Conservation (phyloP, 2,888 invertebrate species). For the Tridacna crocea region DNA sequence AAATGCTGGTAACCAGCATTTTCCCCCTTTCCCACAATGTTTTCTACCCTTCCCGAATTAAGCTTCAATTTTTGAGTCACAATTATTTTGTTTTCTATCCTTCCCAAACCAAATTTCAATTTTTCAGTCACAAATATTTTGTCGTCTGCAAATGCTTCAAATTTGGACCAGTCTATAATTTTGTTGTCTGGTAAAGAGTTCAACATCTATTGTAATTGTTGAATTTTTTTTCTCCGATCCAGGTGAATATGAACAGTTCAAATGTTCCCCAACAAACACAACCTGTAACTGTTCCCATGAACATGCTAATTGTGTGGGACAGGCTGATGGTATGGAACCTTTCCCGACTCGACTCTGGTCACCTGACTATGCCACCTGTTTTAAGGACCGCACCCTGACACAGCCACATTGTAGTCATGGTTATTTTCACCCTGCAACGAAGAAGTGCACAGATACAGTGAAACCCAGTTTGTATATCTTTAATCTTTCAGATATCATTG, state of each 20-base stretch:
- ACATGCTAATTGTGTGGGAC: constrained; percentile 53
- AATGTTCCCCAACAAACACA: constrained; percentile 49
- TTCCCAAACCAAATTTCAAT: too few species aligned
- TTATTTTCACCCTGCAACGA: constrained; percentile 50
- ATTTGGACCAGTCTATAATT: too few species aligned
- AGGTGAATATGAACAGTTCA: constrained; percentile 67
- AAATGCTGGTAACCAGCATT: too few species aligned
- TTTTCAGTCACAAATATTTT: too few species aligned
- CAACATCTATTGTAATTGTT: too few species aligned
- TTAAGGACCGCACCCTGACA: constrained; percentile 51
- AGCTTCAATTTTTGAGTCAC: too few species aligned
- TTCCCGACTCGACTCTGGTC: constrained; percentile 54
- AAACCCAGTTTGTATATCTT: constrained; percentile 41
- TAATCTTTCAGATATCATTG: not conserved
- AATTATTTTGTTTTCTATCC: too few species aligned
- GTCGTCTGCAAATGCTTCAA: too few species aligned
- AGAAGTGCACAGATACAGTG: constrained; percentile 45
- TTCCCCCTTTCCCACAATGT: too few species aligned
- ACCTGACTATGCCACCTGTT: constrained; percentile 53
- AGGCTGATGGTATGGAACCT: constrained; percentile 49
- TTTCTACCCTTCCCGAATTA: too few species aligned
- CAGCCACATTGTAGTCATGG: constrained; percentile 25
- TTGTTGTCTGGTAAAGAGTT: too few species aligned
- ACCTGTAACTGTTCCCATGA: constrained; percentile 63
- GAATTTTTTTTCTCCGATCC: too few species aligned